Evolutionary conservation across 2,888 invertebrate species (phyloP), one percentile per base, ranked within the genome.

Genomic region (Yponomeuta cagnagella): DNA sequence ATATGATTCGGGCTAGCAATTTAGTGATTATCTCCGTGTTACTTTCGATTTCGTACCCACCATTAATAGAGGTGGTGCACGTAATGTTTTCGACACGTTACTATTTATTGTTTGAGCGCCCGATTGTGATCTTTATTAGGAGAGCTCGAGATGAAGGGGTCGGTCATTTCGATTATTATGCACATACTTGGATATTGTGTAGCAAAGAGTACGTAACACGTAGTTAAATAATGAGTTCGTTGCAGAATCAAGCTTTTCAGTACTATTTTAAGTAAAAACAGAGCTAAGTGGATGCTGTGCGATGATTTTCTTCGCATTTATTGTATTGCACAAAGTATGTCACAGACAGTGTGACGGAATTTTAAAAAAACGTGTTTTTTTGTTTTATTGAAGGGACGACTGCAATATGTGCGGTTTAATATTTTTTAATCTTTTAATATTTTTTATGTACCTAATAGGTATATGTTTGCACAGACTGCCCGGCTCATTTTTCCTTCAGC

Each of bases 1-100:
- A 15, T 58, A 58, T 58, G 52, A 58, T 58, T 43, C n/a, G 43
- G 43, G 12, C 67, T n/a, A 33, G 67, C 43, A 67, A 67, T 67
- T 67, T 67, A 37, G 67, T 67, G 67, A 67, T 67, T 67, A 67
- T 67, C 67, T 67, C 65, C 52, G 52, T 58, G 1, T 58, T 58
- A 58, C 52, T 58, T 58, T 58, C 52, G 52, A 58, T 58, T 58
- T 58, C 52, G 52, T 58, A 58, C 52, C 52, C 15, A 15, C 52
- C 52, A 58, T 58, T 58, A 58, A 12, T 15, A 58, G 52, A 58
- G 52, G 52, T 58, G 12, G 52, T 58, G 52, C 52, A 58, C 15
- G 52, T 58, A 58, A 58, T 58, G 52, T 58, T 58, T 58, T 58
- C 52, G 15, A 58, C 52, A 58, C 52, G 52, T 58, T 58, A 58